phyloP scores from a whole-genome alignment of 2,113 vertebrate species.

The Apteryx owenii region DNA sequence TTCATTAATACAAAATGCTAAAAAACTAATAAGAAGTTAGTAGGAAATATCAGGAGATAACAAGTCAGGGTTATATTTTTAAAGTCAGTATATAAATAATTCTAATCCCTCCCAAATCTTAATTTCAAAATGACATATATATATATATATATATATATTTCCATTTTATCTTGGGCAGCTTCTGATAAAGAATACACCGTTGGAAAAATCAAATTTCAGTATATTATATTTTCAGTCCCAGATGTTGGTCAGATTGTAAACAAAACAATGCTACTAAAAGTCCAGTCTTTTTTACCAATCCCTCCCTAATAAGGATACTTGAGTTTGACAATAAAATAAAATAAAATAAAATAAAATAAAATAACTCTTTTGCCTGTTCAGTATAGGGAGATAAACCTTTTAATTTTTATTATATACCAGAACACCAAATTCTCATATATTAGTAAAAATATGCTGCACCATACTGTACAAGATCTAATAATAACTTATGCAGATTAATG shows the following conservation, averaged over 20 bases:
- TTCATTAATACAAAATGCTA: not conserved
- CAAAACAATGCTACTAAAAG: not conserved
- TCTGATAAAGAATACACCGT: not conserved
- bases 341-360: no score
- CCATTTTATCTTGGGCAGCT: not conserved
- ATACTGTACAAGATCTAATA: not conserved
- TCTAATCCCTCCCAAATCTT: not conserved
- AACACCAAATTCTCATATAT: not conserved
- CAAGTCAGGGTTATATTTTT: accelerated
- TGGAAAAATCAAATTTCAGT: not conserved
- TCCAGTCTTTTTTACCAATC: not conserved
- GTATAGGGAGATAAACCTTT: not conserved
- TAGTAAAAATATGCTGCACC: not conserved
- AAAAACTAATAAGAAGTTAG: not conserved
- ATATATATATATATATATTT: not conserved
- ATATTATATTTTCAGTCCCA: not conserved
- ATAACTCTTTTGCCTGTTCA: not conserved
- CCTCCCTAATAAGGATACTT: not conserved
- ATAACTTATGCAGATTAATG: not conserved
- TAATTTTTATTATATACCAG: not conserved
- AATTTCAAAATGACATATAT: not conserved
- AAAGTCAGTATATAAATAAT: not conserved
- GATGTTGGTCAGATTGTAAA: not conserved
- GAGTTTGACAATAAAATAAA: not conserved
- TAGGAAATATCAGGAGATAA: not conserved